Conservation (phyloP, 2,113 vertebrate genomes). For the Hemibates koningsi region DNA sequence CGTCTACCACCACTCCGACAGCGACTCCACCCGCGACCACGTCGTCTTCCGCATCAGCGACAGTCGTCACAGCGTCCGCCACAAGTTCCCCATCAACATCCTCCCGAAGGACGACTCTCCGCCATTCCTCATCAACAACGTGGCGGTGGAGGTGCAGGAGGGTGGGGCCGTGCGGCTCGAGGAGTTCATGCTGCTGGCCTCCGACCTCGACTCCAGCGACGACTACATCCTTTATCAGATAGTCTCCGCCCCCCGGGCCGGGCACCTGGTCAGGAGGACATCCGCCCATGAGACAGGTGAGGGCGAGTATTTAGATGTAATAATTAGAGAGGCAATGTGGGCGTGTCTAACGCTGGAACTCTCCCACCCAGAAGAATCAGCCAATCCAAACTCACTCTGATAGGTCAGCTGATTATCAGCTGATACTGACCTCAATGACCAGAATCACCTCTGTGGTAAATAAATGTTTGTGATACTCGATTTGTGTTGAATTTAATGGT, state of each 20-base stretch:
- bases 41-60: conserved; percentile 72
- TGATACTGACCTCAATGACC: not conserved
- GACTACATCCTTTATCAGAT: conserved; percentile 63
- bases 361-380: not conserved
- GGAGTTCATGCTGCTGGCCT: conserved; percentile 51
- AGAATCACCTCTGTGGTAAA: not conserved
- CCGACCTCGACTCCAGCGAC: conserved; percentile 71
- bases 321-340: not conserved
- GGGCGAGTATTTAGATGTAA: not conserved
- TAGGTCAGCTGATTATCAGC: not conserved
- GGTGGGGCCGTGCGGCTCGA: conserved; percentile 42
- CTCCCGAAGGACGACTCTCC: conserved; percentile 71
- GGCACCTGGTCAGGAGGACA: conserved; percentile 58
- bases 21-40: conserved; percentile 66
- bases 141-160: conserved; percentile 66
- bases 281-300: conserved; percentile 42
- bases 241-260: not conserved
- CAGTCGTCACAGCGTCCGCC: conserved; percentile 66
- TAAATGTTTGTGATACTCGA: not conserved
- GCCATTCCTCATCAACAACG: conserved; percentile 65
- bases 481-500: not conserved
- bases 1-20: conserved; percentile 72
- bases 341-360: not conserved
- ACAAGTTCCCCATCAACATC: conserved; percentile 66
- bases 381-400: not conserved